Evolutionary conservation across 2,888 invertebrate genomes (phyloP).

Genomic region (Melangyna quadrimaculata): DNA sequence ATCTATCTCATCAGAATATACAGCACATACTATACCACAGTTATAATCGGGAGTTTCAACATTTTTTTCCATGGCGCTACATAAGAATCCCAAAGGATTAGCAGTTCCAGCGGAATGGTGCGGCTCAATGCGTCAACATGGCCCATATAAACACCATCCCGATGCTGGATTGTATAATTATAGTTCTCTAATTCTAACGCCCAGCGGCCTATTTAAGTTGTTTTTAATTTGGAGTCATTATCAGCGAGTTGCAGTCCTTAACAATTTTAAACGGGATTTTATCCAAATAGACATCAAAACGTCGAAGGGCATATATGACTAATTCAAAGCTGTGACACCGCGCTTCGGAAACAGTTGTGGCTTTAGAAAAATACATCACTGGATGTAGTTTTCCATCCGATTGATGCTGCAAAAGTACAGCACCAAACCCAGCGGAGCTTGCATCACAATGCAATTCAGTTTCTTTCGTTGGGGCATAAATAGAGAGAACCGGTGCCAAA

Average conservation of each 20-base stretch:
- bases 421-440: conserved; percentile 73
- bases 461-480: conserved; percentile 73
- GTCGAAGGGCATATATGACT: not conserved
- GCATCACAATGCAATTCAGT: conserved; percentile 76
- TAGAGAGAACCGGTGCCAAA: conserved; percentile 70
- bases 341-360: not conserved
- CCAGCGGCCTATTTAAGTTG: conserved; percentile 74
- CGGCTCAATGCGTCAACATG: conserved; percentile 45
- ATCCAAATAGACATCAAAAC: not conserved
- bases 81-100: not conserved
- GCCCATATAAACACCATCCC: conserved; percentile 14
- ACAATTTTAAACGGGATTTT: not conserved
- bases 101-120: conserved; percentile 11
- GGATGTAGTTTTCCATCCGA: conserved; percentile 72
- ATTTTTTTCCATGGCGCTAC: not conserved
- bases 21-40: not conserved
- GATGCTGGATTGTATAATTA: conserved; percentile 29
- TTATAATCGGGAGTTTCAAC: not conserved
- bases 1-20: conserved; percentile 18
- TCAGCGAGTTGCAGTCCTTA: not conserved
- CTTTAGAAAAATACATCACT: conserved; percentile 20
- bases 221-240: conserved; percentile 62
- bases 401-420: conserved; percentile 72
- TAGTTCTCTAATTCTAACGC: conserved; percentile 68
- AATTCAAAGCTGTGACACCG: not conserved